These are phyloP conservation scores for Diceros bicornis DNA, from an alignment of 2,797 vertebrate genomes.

Conservation along the genomic window DNA sequence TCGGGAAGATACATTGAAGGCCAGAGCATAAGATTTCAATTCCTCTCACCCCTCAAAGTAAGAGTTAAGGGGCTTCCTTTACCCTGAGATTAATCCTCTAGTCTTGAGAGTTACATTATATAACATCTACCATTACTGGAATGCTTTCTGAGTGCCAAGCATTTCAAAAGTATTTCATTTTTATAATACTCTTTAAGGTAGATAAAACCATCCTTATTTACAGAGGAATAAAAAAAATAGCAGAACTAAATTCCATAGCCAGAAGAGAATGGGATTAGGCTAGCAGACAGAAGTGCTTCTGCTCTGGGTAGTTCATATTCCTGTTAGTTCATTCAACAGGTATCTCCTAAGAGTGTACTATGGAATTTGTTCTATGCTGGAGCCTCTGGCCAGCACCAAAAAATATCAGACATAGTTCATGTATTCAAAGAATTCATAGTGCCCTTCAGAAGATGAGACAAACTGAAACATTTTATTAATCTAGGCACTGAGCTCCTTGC, in stretches of 20 bases:
- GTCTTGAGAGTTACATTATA: neutral
- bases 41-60: neutral
- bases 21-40: neutral
- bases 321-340: neutral
- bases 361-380: neutral
- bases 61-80: neutral
- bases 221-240: neutral
- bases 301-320: neutral
- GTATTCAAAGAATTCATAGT: neutral
- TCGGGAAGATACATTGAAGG: neutral
- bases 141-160: neutral
- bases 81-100: neutral
- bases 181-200: neutral
- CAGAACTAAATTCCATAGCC: neutral
- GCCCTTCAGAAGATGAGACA: neutral
- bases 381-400: neutral
- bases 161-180: neutral
- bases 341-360: neutral
- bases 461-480: neutral
- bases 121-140: neutral
- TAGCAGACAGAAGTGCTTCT: neutral
- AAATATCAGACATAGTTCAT: neutral
- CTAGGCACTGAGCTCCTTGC: neutral
- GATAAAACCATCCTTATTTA: conserved; percentile 13
- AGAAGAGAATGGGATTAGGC: neutral